A percentile compares a stretch with the other conserved stretches of the same genome.
Evolutionary conservation across 2,113 vertebrate genomes (phyloP).

Genomic region (Anoplopoma fimbria): DNA sequence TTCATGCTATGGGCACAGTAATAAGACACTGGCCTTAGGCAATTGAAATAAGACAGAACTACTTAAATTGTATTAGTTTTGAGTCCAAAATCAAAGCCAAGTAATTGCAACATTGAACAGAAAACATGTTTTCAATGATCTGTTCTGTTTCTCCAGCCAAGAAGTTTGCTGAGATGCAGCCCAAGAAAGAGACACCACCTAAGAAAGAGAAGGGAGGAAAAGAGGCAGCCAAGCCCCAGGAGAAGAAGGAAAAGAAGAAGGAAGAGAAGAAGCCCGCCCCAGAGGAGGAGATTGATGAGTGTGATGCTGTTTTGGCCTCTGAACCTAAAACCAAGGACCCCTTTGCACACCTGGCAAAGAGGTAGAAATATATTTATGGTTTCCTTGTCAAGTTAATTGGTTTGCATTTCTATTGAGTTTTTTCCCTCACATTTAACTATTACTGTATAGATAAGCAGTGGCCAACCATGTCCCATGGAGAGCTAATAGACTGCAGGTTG

Average conservation of each 20-base stretch:
- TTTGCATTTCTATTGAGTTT: not conserved
- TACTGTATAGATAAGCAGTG: not conserved
- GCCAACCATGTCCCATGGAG: not conserved
- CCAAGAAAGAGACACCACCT: slow-evolving; percentile 88
- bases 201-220: slow-evolving; percentile 89
- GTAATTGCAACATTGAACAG: slow-evolving; percentile 6
- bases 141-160: slow-evolving; percentile 82
- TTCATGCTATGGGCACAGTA: slow-evolving; percentile 76
- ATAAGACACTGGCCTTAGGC: not conserved
- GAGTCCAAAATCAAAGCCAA: not conserved
- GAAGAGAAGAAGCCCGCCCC: slow-evolving; percentile 86
- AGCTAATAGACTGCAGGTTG: not conserved
- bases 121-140: slow-evolving; percentile 18
- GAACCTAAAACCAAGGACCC: slow-evolving; percentile 94
- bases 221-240: slow-evolving; percentile 83
- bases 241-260: slow-evolving; percentile 87
- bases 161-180: slow-evolving; percentile 93
- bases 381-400: not conserved
- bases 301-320: slow-evolving; percentile 88
- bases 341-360: slow-evolving; percentile 91
- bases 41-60: not conserved
- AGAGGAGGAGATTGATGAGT: slow-evolving; percentile 90
- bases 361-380: slow-evolving; percentile 74
- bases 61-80: not conserved
- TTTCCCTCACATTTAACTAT: no score